Percentiles rank a stretch among this genome's conserved stretches.
phyloP scores from a whole-genome alignment of 2,113 vertebrate genomes.

The Smithornis capensis region DNA sequence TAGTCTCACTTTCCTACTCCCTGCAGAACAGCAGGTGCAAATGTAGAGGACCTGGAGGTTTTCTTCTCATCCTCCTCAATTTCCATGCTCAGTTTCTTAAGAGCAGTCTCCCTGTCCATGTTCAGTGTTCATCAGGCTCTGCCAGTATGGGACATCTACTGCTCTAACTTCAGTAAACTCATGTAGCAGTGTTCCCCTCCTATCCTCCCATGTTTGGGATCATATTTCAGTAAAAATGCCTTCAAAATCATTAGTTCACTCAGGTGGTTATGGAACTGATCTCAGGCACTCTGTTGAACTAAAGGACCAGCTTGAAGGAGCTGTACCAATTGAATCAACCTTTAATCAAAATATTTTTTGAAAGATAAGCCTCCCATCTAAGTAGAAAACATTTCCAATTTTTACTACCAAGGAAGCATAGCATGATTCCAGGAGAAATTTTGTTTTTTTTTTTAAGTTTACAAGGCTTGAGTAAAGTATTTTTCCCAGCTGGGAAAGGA shows the following conservation, averaged over 20 bases:
- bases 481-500: background rate
- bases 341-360: background rate
- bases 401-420: background rate
- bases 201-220: background rate
- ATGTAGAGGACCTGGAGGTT: background rate
- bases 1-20: background rate
- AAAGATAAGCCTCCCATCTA: background rate
- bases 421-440: background rate
- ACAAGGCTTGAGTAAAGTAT: background rate
- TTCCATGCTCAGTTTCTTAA: background rate
- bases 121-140: background rate
- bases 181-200: background rate
- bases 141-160: accelerated
- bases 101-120: too few relatives aligned
- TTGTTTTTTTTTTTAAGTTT: background rate
- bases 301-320: background rate
- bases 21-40: background rate
- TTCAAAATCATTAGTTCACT: background rate
- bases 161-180: background rate
- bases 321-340: background rate
- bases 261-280: background rate
- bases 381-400: background rate
- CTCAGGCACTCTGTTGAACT: background rate
- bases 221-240: background rate
- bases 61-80: accelerated